Evolutionary conservation across 2,113 vertebrate species (phyloP).

Genomic region (Cottus gobio): DNA sequence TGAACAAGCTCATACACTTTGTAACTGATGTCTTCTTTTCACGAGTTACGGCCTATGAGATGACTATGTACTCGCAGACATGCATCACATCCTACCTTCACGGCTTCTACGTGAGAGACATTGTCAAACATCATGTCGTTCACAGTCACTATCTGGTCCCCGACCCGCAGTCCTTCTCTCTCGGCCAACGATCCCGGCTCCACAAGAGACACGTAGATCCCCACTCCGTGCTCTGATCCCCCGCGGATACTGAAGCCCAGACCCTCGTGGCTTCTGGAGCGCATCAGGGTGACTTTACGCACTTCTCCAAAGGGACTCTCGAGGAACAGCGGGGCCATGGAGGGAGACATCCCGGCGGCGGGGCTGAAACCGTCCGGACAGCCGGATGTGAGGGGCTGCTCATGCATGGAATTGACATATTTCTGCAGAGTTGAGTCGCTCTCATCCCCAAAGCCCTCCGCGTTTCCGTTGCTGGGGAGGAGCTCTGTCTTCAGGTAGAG

Average conservation of each 20-base stretch:
- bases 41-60: not conserved
- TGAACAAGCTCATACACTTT: not conserved
- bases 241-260: conserved; percentile 96
- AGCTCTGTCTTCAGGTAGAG: conserved; percentile 85
- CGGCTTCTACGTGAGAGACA: conserved; percentile 91
- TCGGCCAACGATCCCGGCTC: conserved; percentile 92
- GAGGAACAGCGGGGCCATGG: conserved; percentile 2
- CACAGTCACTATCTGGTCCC: conserved; percentile 93
- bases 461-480: conserved; percentile 56
- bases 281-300: conserved; percentile 87
- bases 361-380: conserved; percentile 65
- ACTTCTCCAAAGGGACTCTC: conserved; percentile 71
- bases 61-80: not conserved
- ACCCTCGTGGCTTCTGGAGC: conserved; percentile 90
- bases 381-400: conserved; percentile 22
- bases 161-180: conserved; percentile 90
- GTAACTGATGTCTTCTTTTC: too few relatives aligned
- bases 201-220: conserved; percentile 94
- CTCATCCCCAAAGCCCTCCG: conserved; percentile 32
- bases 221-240: conserved; percentile 93
- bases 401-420: conserved; percentile 51
- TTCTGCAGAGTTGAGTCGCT: conserved; percentile 46
- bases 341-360: conserved; percentile 53
- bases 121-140: conserved; percentile 89
- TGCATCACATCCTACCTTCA: conserved; percentile 85